Evolutionary conservation across 2,113 vertebrate species (phyloP).

Genomic region (Rhynchopsitta pachyrhyncha): DNA sequence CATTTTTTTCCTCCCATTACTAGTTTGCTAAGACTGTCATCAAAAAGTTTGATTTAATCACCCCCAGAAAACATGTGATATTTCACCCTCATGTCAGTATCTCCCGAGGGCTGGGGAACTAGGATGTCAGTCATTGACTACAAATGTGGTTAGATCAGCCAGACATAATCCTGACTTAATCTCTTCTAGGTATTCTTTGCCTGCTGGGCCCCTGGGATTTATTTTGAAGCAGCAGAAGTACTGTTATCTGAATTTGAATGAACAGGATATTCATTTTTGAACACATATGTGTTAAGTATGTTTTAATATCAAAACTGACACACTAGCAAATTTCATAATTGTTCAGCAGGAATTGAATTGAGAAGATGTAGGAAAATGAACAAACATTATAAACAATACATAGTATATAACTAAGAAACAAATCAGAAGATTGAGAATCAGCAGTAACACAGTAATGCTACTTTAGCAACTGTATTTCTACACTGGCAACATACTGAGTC

Average conservation of each 20-base stretch:
- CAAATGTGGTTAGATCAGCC: background rate
- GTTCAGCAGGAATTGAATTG: background rate
- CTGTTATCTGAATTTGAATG: background rate
- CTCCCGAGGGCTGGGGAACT: background rate
- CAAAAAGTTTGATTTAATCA: background rate
- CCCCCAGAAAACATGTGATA: background rate
- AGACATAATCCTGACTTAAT: background rate
- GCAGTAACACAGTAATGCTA: background rate
- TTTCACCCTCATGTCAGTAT: background rate
- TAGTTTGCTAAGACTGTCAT: background rate
- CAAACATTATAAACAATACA: background rate
- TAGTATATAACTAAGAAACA: background rate
- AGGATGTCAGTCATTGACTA: background rate
- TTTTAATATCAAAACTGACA: background rate
- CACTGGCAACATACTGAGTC: background rate
- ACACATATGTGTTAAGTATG: background rate
- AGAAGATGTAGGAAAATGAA: background rate
- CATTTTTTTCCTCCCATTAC: background rate
- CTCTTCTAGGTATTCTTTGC: background rate
- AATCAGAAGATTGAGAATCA: background rate
- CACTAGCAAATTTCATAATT: background rate
- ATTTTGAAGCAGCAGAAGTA: background rate
- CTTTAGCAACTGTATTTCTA: background rate
- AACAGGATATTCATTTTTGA: background rate
- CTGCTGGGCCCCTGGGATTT: background rate